phyloP scores from a whole-genome alignment of 2,113 vertebrate species.

The Siniperca chuatsi region DNA sequence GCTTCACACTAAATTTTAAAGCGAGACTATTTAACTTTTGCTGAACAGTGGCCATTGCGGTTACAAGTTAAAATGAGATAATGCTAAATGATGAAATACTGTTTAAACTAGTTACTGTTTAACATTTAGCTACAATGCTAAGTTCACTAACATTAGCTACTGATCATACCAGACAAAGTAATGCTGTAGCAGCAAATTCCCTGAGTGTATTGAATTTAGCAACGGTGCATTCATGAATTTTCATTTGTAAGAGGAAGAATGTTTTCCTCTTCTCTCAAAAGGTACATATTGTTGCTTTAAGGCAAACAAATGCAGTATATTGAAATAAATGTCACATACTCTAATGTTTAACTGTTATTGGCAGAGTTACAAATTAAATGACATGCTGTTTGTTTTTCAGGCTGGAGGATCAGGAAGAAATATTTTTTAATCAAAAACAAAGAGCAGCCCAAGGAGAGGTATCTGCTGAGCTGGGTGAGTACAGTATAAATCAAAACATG shows the following conservation, averaged over 20 bases:
- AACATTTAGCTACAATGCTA: not conserved
- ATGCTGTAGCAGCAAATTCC: not conserved
- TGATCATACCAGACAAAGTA: not conserved
- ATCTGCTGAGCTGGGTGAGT: slow-evolving; percentile 95
- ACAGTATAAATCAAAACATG: not conserved
- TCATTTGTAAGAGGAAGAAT: not conserved
- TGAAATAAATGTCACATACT: not conserved
- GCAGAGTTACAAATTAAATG: not conserved
- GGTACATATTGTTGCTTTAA: too few relatives aligned
- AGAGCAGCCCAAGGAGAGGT: slow-evolving; percentile 94
- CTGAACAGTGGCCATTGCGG: too few relatives aligned
- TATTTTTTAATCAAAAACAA: slow-evolving; percentile 96
- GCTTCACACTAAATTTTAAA: not conserved
- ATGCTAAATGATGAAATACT: not conserved
- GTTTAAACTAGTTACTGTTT: not conserved
- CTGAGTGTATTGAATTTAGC: not conserved
- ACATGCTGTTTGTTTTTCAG: slow-evolving; percentile 71
- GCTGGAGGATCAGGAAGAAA: slow-evolving; percentile 97
- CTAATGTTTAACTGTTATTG: not conserved
- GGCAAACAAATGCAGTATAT: not conserved
- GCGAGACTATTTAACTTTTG: too few relatives aligned
- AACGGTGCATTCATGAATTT: not conserved
- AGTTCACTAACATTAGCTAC: not conserved
- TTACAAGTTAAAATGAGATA: not conserved
- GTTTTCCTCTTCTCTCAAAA: not conserved